Percentiles rank a stretch among this genome's conserved stretches.
These are phyloP conservation scores for Octomys mimax DNA, from an alignment of 2,797 vertebrate genomes.

Conservation along the genomic window DNA sequence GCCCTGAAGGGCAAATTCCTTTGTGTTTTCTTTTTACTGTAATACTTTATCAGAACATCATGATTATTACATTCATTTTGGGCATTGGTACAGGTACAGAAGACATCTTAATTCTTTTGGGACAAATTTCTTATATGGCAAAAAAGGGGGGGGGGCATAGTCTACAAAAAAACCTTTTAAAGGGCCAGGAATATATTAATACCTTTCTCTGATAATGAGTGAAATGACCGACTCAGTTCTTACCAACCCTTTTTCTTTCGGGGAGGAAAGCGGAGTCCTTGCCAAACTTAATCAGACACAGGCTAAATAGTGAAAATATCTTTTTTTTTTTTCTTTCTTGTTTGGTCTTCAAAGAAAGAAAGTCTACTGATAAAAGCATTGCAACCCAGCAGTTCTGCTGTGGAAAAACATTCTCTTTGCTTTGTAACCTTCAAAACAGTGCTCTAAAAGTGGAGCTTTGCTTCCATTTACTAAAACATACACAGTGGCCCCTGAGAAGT, in stretches of 20 bases:
- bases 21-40: not conserved
- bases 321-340: not conserved
- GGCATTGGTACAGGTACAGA: not conserved
- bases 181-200: not conserved
- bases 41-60: not conserved
- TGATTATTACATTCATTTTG: not conserved
- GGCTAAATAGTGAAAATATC: not conserved
- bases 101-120: not conserved
- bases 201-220: not conserved
- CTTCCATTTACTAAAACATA: not conserved
- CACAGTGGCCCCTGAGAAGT: not conserved
- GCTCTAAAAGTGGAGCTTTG: not conserved
- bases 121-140: not conserved
- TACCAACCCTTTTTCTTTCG: not conserved
- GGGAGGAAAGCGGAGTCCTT: not conserved
- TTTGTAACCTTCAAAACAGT: conserved; percentile 7
- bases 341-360: not conserved
- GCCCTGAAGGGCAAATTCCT: not conserved
- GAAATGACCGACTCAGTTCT: not conserved
- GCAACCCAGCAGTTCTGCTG: not conserved
- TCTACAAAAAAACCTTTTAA: not conserved
- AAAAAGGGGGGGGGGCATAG: not conserved
- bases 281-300: not conserved
- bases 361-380: not conserved
- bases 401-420: not conserved